These are phyloP conservation scores for Rhinella marina DNA, from an alignment of 2,797 vertebrate genomes.

Conservation along the genomic window DNA sequence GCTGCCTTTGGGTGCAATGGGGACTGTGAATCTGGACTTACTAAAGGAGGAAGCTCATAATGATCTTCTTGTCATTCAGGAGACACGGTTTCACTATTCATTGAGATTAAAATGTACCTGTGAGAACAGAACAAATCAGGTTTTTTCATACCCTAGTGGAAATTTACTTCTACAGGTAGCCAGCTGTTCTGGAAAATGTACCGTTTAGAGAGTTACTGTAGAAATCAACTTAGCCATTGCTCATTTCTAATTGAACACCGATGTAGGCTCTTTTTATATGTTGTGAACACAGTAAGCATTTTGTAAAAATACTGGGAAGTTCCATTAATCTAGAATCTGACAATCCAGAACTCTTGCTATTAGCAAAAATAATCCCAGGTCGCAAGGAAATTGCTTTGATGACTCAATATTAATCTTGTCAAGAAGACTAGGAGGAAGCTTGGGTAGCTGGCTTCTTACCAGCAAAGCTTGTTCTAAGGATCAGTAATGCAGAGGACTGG, in stretches of 20 bases:
- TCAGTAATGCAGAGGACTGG: too few species aligned
- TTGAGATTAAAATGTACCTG: slow-evolving; percentile 60
- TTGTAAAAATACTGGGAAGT: not conserved
- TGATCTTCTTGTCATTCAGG: slow-evolving; percentile 57
- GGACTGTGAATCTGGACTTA: slow-evolving; percentile 58
- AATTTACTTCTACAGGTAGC: slow-evolving; percentile 66
- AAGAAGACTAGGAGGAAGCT: too few species aligned
- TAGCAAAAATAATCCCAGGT: not conserved
- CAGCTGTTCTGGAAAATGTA: slow-evolving; percentile 60
- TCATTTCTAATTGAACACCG: not conserved
- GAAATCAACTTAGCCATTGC: slow-evolving; percentile 6
- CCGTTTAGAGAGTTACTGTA: slow-evolving; percentile 3
- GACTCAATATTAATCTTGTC: not conserved
- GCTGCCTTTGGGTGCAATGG: slow-evolving; percentile 61
- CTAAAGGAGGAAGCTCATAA: slow-evolving; percentile 63
- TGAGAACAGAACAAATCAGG: slow-evolving; percentile 63
- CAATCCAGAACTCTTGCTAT: not conserved
- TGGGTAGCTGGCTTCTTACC: too few species aligned
- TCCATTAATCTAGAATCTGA: not conserved
- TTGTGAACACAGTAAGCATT: not conserved
- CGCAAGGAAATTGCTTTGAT: not conserved
- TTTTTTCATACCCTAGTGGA: slow-evolving; percentile 60
- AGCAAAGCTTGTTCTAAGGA: too few species aligned
- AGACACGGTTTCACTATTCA: slow-evolving; percentile 63
- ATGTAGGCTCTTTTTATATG: not conserved